These are phyloP conservation scores for Popillia japonica DNA, from an alignment of 1,140 invertebrate species.

Conservation along the genomic window DNA sequence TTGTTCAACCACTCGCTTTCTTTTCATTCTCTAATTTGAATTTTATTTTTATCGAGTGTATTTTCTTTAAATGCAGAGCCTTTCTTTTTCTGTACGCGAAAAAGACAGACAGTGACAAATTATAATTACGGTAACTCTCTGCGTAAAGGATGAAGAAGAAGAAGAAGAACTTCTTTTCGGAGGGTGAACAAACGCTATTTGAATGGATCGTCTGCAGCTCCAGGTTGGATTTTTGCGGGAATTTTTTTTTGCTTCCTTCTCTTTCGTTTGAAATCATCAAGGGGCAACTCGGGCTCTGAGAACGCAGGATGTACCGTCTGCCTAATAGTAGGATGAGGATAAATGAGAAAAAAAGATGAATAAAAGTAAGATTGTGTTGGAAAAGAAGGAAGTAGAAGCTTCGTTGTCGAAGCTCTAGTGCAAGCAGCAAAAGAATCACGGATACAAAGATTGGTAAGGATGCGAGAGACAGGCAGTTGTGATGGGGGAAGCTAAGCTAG, in stretches of 20 bases:
- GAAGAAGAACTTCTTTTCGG: background rate
- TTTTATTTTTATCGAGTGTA: constrained; percentile 33
- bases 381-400: background rate
- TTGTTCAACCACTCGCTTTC: background rate
- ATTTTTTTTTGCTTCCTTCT: background rate
- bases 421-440: constrained; percentile 15
- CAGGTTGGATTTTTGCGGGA: constrained; percentile 1
- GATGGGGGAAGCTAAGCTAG: background rate
- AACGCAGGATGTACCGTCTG: background rate
- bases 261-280: background rate
- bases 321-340: background rate
- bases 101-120: constrained; percentile 33
- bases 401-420: background rate
- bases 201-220: background rate
- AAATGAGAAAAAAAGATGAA: background rate
- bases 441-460: constrained; percentile 23
- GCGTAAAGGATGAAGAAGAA: constrained; percentile 2
- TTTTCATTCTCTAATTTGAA: constrained; percentile 25
- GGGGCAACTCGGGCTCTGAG: background rate
- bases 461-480: background rate
- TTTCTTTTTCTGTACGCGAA: background rate
- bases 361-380: background rate
- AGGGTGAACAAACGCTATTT: constrained; percentile 2
- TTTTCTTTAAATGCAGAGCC: constrained; percentile 19
- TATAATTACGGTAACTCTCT: constrained; percentile 17